Conservation (phyloP, 2,797 vertebrate genomes). For the Intellagama lesueurii region DNA sequence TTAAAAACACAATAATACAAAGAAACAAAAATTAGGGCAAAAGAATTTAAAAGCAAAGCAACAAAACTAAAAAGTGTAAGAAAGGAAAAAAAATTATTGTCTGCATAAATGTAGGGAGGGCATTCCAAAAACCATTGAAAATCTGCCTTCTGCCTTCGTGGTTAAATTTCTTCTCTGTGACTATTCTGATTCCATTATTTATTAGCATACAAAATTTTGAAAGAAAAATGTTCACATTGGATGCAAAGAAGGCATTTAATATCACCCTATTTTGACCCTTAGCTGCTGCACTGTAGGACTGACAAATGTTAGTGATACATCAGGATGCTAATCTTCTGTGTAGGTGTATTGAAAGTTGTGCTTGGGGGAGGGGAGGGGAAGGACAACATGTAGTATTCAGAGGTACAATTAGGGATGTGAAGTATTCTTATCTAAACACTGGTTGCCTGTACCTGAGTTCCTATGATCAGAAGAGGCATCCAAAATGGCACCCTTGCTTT, state of each 20-base stretch:
- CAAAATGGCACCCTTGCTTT: conserved; percentile 22
- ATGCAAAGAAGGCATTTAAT: neutral
- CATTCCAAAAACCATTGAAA: neutral
- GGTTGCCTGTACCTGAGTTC: neutral
- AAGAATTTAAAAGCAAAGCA: no score
- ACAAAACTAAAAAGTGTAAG: no score
- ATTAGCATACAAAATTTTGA: neutral
- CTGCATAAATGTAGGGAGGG: no score
- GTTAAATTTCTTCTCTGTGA: neutral
- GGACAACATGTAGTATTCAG: neutral
- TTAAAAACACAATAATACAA: no score
- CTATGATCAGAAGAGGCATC: neutral
- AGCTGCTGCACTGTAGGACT: neutral
- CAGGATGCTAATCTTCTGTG: neutral
- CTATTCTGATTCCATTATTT: neutral
- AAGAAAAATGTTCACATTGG: neutral
- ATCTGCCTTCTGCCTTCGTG: neutral
- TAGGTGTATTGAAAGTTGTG: neutral
- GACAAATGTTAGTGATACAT: neutral
- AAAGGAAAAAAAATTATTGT: no score
- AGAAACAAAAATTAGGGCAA: no score
- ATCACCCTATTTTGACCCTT: neutral
- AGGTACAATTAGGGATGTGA: neutral
- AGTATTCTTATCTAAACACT: neutral
- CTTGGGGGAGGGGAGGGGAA: no score